Percentiles rank a stretch among this genome's conserved stretches.
Conservation (phyloP, 2,797 vertebrate genomes). For the Ficedula albicollis region DNA sequence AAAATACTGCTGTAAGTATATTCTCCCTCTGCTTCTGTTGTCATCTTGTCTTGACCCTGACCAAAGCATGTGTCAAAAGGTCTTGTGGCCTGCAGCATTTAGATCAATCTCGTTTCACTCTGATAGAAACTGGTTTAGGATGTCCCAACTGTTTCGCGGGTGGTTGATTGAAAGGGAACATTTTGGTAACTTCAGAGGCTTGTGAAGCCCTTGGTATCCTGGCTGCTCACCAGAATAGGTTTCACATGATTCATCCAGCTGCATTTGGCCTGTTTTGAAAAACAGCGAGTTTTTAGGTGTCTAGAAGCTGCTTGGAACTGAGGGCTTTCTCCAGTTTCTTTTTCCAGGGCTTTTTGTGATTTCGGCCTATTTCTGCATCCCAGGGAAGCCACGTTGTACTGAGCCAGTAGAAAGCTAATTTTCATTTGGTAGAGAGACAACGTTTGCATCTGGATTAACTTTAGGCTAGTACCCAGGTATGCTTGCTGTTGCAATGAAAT, state of each 20-base stretch:
- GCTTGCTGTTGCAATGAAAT: conserved; percentile 41
- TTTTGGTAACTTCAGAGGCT: conserved; percentile 44
- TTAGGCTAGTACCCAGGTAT: conserved; percentile 51
- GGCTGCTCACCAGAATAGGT: background rate
- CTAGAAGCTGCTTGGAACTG: conserved; percentile 16
- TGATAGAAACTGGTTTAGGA: background rate
- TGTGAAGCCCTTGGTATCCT: background rate
- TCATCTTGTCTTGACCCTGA: background rate
- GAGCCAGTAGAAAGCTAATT: conserved; percentile 29
- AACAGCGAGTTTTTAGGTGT: conserved; percentile 35
- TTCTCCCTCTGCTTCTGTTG: background rate
- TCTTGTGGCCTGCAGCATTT: background rate
- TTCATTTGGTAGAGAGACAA: conserved; percentile 30
- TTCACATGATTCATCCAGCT: conserved; percentile 43
- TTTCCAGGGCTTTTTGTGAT: conserved; percentile 17
- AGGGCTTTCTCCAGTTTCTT: background rate
- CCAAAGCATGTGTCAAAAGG: background rate
- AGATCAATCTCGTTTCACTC: background rate
- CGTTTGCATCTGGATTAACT: conserved; percentile 45
- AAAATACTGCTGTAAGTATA: background rate
- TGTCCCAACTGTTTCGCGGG: background rate
- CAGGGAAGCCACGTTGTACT: background rate
- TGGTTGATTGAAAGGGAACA: background rate
- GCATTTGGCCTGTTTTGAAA: conserved; percentile 11
- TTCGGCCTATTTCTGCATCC: background rate